Evolutionary conservation across 2,113 vertebrate species (phyloP), one percentile per base, ranked within the genome.

Genomic region (Rhinolophus ferrumequinum): DNA sequence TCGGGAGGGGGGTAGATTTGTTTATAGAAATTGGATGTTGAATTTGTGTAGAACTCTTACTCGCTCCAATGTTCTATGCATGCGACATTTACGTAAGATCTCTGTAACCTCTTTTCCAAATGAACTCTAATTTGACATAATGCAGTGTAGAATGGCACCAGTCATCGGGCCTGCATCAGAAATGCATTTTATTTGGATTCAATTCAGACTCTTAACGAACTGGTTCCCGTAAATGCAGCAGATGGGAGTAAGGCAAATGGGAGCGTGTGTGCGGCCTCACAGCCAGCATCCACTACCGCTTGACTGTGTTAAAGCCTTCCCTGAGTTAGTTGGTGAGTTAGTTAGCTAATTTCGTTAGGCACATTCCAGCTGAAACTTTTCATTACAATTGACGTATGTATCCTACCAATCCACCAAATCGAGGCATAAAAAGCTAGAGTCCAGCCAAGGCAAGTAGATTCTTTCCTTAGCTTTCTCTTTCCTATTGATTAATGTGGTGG

Each of bases 141-240:
- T 97, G 96, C 95, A 97, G 94, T 73, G 73, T 91, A 88, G 98
- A 98, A 98, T 91, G 97, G 95, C 96, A 98, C 94, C 91, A 97
- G 97, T 95, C 98, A 97, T 93, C 52, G 26, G 90, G 12, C 18
- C 96, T 97, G 96, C 91, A 96, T 93, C 96, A 89, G 93, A 97
- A 98, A 97, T 95, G 96, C 94, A 97, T 30, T 52, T 97, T 97
- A 96, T 98, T 98, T 98, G 97, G 98, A 97, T 98, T 98, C 95
- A 90, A 30, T 97, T 98, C 96, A 98, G 96, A 94, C 90, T 97
- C 96, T 97, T 97, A 96, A 97, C 84, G 97, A 98, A 97, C 97
- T 98, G 98, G 96, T 98, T 96, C 94, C 96, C 52, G 21, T 97
- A 98, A 97, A 97, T 69, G 96, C 93, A 95, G 97, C 96, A 97